Base-by-base conservation (phyloP, 2,888 invertebrate genomes). In the Cephalotes varians region DNA sequence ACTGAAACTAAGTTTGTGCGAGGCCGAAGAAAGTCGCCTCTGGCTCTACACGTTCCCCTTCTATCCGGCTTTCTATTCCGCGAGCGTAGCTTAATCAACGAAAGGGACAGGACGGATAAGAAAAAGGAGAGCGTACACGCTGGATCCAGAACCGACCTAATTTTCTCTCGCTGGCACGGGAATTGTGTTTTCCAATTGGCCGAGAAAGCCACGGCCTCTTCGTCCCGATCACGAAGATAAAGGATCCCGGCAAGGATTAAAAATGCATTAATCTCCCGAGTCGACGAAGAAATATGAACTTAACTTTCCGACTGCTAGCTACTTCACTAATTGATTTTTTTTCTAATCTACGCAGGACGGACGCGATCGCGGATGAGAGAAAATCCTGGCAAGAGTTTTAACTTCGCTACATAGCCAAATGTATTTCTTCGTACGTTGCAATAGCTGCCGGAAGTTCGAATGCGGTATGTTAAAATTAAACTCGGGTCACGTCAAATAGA, bases 41-140 rank as follows among this genome's bases (percentile, higher is more conserved):
- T 12, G 51, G 54, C 25, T 40, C 49, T 12, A 15, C n/a, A 49
- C 40, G 67, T 73, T 73, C 34, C 37, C 28, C 81, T 64, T 71
- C 65, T 44, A 37, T n/a, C 64, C 34, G 12, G 37, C 65, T 58
- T 51, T 18, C 58, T 83, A 83, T 83, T 83, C 83, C 83, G 47
- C 34, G 62, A 56, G 56, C 82, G 81, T 72, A 73, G 65, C 72
- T 82, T 65, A 76, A 86, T 86, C 84, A 69, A 82, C 77, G 40
- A 64, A 82, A 81, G 56, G 34, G 79, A 47, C 40, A 62, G 40
- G 34, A 60, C 25, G 21, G 73, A 74, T 73, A 76, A 54, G 69
- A 71, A 62, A 49, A 74, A 62, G 74, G 56, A 60, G 67, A 83
- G 71, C 37, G 69, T 12, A n/a, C 65, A 31, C 40, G 21, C 21